Percentiles rank a stretch among this genome's conserved stretches.
Evolutionary conservation across 2,888 invertebrate genomes (phyloP).

Genomic region (Iphiclides podalirius): DNA sequence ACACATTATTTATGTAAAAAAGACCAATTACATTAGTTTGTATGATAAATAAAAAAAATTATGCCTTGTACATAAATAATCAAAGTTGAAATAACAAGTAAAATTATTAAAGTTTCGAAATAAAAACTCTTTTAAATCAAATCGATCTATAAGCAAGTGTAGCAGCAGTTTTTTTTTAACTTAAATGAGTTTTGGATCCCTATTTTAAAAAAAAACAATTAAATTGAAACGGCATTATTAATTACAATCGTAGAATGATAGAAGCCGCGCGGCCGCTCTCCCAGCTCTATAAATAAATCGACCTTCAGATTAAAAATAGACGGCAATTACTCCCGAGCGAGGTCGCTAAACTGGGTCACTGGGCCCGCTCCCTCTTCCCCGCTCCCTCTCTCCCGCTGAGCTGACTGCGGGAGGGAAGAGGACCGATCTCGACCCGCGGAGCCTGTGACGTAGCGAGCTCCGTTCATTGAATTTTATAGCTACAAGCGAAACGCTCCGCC

Average conservation of each 20-base stretch:
- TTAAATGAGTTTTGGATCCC: too few relatives aligned
- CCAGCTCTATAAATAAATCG: conserved; percentile 72
- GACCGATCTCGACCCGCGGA: conserved; percentile 53
- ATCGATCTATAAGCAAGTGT: too few relatives aligned
- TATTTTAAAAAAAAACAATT: too few relatives aligned
- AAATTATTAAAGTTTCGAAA: too few relatives aligned
- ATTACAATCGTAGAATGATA: conserved; percentile 33
- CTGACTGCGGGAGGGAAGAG: conserved; percentile 36
- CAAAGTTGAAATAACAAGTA: too few relatives aligned
- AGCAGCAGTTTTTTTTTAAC: too few relatives aligned
- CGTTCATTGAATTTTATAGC: conserved; percentile 76
- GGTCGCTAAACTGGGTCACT: conserved; percentile 76
- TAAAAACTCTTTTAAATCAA: too few relatives aligned
- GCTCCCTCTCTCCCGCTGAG: not conserved
- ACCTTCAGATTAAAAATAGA: conserved; percentile 80
- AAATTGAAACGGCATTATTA: too few relatives aligned
- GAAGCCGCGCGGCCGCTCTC: conserved; percentile 41
- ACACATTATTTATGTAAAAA: too few relatives aligned
- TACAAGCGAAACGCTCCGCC: conserved; percentile 41
- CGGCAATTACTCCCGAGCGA: conserved; percentile 69
- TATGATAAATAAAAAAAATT: too few relatives aligned
- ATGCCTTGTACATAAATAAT: too few relatives aligned
- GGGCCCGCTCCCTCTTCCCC: conserved; percentile 49
- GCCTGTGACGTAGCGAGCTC: conserved; percentile 63
- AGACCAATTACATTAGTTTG: too few relatives aligned